Evolutionary conservation across 2,888 invertebrate species (phyloP).

Genomic region (Lithophane socia): DNA sequence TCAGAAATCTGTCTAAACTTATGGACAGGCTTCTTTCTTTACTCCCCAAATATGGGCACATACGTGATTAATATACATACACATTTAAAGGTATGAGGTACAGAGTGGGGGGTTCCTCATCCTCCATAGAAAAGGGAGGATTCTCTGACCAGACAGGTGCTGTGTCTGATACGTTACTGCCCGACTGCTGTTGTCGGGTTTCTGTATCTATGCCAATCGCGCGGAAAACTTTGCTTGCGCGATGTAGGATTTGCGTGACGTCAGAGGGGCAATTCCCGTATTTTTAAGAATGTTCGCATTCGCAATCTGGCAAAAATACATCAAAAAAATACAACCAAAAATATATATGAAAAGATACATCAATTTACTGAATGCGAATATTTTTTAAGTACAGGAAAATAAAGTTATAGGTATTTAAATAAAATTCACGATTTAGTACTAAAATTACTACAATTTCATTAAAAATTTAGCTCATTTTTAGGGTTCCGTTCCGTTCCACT

Average conservation of each 20-base stretch:
- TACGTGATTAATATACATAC: neutral
- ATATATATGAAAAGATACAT: no score
- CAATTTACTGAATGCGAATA: no score
- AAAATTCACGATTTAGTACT: neutral
- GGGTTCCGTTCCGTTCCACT: no score
- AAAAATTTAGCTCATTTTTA: no score
- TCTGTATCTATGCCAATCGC: neutral
- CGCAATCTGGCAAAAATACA: no score
- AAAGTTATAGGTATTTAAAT: neutral
- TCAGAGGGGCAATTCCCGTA: neutral
- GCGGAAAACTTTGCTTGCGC: conserved; percentile 4
- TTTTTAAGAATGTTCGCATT: no score
- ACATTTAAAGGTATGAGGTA: neutral
- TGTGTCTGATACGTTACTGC: neutral
- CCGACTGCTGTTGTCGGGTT: neutral
- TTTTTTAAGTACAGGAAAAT: no score
- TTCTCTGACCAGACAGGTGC: neutral
- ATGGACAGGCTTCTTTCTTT: conserved; percentile 77
- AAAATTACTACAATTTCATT: neutral
- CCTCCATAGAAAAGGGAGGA: neutral
- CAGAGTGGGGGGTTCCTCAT: neutral
- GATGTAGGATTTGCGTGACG: conserved; percentile 5
- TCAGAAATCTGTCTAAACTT: conserved; percentile 78
- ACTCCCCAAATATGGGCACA: conserved; percentile 68
- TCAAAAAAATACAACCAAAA: no score